Conservation (phyloP, 2,797 vertebrate genomes). For the Spondyliosoma cantharus region DNA sequence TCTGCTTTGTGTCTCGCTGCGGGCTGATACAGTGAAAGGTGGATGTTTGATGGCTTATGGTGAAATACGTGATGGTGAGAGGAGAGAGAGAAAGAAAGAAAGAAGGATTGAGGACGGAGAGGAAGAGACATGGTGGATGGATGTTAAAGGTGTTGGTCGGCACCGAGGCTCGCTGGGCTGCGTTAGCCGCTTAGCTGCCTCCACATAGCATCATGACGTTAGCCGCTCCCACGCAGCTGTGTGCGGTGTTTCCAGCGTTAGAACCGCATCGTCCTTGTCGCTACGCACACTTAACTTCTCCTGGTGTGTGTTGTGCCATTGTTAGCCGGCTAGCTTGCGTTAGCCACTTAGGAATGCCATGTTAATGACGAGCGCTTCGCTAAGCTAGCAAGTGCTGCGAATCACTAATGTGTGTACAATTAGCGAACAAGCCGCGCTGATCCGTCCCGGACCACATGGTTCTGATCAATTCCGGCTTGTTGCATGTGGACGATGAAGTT, state of each 20-base stretch:
- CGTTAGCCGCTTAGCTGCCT: constrained; percentile 46
- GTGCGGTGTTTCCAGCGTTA: background rate
- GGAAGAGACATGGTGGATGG: constrained; percentile 63
- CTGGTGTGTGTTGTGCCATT: constrained; percentile 53
- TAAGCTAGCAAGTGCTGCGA: constrained; percentile 56
- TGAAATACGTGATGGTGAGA: constrained; percentile 40
- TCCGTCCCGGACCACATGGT: background rate
- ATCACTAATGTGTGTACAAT: constrained; percentile 9
- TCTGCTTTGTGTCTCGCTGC: constrained; percentile 22
- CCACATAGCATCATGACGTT: constrained; percentile 4
- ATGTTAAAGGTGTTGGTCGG: constrained; percentile 54
- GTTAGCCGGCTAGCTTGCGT: constrained; percentile 64
- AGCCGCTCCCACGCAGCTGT: background rate
- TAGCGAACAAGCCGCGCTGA: background rate
- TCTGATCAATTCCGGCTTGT: background rate
- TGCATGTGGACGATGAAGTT: background rate
- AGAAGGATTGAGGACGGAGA: constrained; percentile 17
- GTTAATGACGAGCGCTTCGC: constrained; percentile 41
- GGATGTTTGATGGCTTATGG: constrained; percentile 30
- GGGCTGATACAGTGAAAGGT: constrained; percentile 39
- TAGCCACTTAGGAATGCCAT: constrained; percentile 62
- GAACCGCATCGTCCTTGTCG: constrained; percentile 27
- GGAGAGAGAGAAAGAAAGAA: constrained; percentile 20
- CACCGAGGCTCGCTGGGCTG: constrained; percentile 23
- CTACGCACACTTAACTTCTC: constrained; percentile 22